Percentiles rank a stretch among this genome's conserved stretches.
phyloP scores from a whole-genome alignment of 2,797 vertebrate species.

The Coccyzus lansbergi region DNA sequence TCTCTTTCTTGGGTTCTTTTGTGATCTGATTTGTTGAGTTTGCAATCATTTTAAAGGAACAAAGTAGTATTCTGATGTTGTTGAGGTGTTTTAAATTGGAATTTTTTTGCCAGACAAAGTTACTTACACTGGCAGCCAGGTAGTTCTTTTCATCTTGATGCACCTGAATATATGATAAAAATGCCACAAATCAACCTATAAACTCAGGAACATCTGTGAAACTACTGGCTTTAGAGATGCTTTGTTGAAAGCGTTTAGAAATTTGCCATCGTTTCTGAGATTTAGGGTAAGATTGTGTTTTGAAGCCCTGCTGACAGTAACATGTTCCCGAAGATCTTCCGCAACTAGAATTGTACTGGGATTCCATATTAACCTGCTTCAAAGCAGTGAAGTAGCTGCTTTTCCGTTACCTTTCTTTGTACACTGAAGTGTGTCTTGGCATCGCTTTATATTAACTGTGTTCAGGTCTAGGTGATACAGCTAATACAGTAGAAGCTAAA shows the following conservation, averaged over 20 bases:
- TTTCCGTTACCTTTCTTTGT: not conserved
- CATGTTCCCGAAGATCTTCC: not conserved
- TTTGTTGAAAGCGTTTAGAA: not conserved
- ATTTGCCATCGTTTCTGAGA: not conserved
- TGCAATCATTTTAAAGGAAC: not conserved
- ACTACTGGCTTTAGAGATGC: not conserved
- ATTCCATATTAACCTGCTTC: not conserved
- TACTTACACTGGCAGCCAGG: not conserved
- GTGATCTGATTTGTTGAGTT: not conserved
- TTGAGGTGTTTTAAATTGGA: not conserved
- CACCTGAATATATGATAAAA: not conserved
- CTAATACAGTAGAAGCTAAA: not conserved
- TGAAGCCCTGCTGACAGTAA: not conserved
- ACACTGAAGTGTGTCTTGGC: not conserved
- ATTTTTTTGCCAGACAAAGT: not conserved
- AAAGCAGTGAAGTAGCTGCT: not conserved
- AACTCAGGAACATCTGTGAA: not conserved
- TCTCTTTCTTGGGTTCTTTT: not conserved
- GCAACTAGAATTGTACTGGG: not conserved
- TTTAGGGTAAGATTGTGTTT: not conserved
- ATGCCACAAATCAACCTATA: not conserved
- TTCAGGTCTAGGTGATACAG: not conserved
- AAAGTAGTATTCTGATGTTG: not conserved
- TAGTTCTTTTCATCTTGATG: not conserved
- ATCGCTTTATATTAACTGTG: not conserved